Conservation (phyloP, 2,797 vertebrate species). For the Aldrovandia affinis region DNA sequence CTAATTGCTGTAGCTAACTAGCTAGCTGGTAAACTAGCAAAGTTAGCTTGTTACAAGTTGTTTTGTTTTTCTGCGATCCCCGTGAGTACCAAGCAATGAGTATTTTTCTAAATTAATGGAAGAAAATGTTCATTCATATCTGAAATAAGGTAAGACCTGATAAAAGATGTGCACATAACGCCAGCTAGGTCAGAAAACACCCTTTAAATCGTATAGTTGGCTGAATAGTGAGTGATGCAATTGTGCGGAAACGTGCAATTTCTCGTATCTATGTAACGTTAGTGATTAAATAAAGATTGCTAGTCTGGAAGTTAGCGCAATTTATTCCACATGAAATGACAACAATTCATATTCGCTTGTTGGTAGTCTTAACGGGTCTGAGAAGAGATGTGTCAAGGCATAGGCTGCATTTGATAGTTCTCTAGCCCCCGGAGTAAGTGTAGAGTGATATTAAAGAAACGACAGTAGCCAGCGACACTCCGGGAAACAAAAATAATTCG, state of each 20-base stretch:
- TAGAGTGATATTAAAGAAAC: not conserved
- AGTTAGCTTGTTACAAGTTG: not conserved
- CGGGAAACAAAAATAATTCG: not conserved
- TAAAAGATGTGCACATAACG: not conserved
- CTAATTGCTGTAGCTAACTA: not conserved
- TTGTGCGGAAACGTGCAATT: too few relatives aligned
- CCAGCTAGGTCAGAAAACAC: too few relatives aligned
- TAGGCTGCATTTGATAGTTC: too few relatives aligned
- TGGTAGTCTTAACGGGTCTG: not conserved
- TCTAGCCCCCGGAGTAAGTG: too few relatives aligned
- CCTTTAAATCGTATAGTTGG: too few relatives aligned
- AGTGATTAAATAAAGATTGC: not conserved
- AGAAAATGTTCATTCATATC: not conserved
- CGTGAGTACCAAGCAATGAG: not conserved
- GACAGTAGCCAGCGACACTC: not conserved
- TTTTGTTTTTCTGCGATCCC: not conserved
- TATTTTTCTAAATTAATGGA: not conserved
- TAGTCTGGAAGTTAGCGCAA: not conserved
- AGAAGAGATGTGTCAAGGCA: not conserved
- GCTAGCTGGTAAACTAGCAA: not conserved
- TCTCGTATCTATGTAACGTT: too few relatives aligned
- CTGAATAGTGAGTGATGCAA: too few relatives aligned
- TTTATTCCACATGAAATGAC: not conserved
- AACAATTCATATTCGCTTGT: not conserved
- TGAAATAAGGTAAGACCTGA: conserved; percentile 1